These are phyloP conservation scores for Triops longicaudatus DNA, from an alignment of 1,140 invertebrate species.

Conservation along the genomic window DNA sequence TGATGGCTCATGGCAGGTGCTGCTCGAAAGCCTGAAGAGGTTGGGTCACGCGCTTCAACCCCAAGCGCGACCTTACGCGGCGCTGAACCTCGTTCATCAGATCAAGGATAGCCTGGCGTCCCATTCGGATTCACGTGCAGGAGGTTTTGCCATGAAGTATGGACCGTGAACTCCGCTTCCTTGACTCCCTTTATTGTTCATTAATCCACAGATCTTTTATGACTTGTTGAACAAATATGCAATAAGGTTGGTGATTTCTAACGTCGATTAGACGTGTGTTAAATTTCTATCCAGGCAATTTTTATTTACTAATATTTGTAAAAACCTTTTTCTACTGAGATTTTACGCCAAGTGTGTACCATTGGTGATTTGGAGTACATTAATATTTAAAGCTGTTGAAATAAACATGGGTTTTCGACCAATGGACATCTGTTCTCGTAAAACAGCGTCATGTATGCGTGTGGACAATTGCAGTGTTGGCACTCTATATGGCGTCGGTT, in stretches of 20 bases:
- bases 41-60: conserved; percentile 27
- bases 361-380: too few species aligned
- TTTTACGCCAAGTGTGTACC: too few species aligned
- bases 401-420: not conserved
- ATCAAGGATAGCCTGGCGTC: conserved; percentile 46
- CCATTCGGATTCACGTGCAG: conserved; percentile 35
- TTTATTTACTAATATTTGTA: too few species aligned
- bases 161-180: conserved; percentile 8
- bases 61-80: conserved; percentile 43
- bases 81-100: conserved; percentile 52
- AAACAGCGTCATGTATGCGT: not conserved
- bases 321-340: too few species aligned
- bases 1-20: not conserved
- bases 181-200: not conserved
- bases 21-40: conserved; percentile 7
- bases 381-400: not conserved
- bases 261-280: too few species aligned
- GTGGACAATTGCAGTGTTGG: not conserved
- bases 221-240: not conserved
- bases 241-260: not conserved
- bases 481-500: not conserved
- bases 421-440: not conserved
- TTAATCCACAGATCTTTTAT: not conserved
- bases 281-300: too few species aligned
- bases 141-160: conserved; percentile 34